A percentile compares a stretch with the other conserved stretches of the same genome.
These are phyloP conservation scores for Troglohyphantes excavatus DNA, from an alignment of 2,888 invertebrate species.

Conservation along the genomic window DNA sequence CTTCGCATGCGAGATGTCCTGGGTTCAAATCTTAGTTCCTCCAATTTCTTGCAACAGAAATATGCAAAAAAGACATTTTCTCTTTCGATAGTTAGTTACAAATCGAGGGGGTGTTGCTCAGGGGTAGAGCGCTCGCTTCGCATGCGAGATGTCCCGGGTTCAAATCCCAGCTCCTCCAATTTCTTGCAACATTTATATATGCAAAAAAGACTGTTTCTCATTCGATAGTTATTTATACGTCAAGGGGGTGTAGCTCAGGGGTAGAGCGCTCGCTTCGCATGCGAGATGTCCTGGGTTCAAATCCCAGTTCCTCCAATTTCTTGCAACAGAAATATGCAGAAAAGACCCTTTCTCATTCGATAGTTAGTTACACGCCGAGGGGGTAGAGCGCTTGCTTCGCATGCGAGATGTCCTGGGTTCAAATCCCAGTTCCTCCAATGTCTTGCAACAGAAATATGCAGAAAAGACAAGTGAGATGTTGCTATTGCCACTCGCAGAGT, in stretches of 20 bases:
- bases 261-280: conserved; percentile 69
- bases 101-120: conserved; percentile 62
- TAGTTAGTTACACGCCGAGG: too few relatives aligned
- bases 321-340: too few relatives aligned
- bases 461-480: too few relatives aligned
- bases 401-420: conserved; percentile 22
- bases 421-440: not conserved
- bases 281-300: conserved; percentile 62
- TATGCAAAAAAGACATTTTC: too few relatives aligned
- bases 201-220: too few relatives aligned
- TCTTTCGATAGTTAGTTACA: too few relatives aligned
- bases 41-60: too few relatives aligned
- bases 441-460: too few relatives aligned
- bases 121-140: conserved; percentile 69
- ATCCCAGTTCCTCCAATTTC: conserved; percentile 61
- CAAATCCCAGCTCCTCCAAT: conserved; percentile 65
- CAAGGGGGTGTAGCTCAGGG: conserved; percentile 59
- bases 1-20: conserved; percentile 65
- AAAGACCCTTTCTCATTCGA: too few relatives aligned
- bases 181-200: too few relatives aligned
- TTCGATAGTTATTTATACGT: too few relatives aligned
- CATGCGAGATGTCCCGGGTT: conserved; percentile 66
- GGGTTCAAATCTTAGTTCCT: conserved; percentile 62
- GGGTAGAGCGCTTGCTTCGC: conserved; percentile 32
- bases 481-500: too few relatives aligned